phyloP scores from a whole-genome alignment of 2,797 vertebrate species.

The Florisuga fusca region DNA sequence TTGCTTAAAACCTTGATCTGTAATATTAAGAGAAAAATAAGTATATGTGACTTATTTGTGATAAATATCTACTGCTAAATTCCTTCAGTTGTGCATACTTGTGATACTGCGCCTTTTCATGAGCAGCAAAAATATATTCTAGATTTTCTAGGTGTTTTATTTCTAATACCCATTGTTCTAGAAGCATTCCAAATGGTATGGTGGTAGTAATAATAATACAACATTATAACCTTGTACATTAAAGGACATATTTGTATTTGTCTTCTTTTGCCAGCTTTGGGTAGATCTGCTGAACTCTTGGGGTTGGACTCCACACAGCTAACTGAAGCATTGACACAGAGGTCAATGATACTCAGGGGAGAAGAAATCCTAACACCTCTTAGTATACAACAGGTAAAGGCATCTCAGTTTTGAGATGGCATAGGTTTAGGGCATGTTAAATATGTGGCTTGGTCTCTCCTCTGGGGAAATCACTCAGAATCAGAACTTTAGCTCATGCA shows the following conservation, averaged over 20 bases:
- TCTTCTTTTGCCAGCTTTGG: constrained; percentile 82
- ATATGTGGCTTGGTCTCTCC: not conserved
- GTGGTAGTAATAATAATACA: not conserved
- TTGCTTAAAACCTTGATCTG: not conserved
- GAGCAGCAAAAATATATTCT: not conserved
- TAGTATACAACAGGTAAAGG: constrained; percentile 90
- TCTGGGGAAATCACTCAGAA: not conserved
- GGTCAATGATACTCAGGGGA: constrained; percentile 97
- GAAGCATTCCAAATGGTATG: not conserved
- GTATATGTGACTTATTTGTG: not conserved
- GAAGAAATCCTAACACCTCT: constrained; percentile 98
- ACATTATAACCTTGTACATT: not conserved
- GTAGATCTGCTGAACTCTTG: constrained; percentile 88
- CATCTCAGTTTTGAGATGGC: not conserved
- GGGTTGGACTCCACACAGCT: constrained; percentile 91
- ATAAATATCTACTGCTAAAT: not conserved
- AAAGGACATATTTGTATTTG: not conserved
- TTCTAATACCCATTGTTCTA: not conserved
- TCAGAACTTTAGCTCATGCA: not conserved
- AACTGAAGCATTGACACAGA: constrained; percentile 92
- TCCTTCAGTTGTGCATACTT: not conserved
- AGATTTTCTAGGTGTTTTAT: not conserved
- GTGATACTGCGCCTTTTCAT: not conserved
- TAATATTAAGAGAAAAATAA: not conserved
- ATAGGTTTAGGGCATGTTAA: not conserved